Evolutionary conservation across 2,888 invertebrate species (phyloP).

Genomic region (Lagria hirta): DNA sequence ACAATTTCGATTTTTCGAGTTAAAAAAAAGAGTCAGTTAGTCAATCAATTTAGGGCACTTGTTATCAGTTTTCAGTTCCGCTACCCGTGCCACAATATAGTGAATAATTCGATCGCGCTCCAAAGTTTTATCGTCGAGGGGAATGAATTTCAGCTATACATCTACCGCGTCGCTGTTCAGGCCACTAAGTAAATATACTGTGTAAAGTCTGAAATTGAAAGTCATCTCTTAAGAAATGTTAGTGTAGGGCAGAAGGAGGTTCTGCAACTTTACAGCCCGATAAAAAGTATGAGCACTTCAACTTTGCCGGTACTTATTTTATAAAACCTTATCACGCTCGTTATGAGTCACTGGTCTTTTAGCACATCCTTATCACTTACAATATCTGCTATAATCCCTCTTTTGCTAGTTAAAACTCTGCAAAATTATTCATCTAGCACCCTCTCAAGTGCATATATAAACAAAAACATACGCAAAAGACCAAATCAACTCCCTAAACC

Average conservation of each 20-base stretch:
- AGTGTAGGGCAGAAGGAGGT: conserved; percentile 38
- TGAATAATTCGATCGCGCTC: conserved; percentile 52
- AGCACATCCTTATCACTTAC: conserved; percentile 17
- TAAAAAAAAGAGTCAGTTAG: conserved; percentile 46
- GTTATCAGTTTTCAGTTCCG: conserved; percentile 49
- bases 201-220: conserved; percentile 53
- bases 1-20: conserved; percentile 44
- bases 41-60: conserved; percentile 50
- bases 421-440: too few species aligned
- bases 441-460: too few species aligned
- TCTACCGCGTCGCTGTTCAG: conserved; percentile 38
- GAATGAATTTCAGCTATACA: conserved; percentile 47
- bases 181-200: conserved; percentile 51
- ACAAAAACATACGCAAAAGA: too few species aligned
- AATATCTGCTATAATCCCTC: conserved; percentile 13
- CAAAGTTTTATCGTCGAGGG: conserved; percentile 49
- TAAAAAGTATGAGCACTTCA: conserved; percentile 45
- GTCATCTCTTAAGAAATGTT: conserved; percentile 50
- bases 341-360: conserved; percentile 41
- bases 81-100: conserved; percentile 48
- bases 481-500: too few species aligned
- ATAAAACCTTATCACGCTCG: conserved; percentile 38
- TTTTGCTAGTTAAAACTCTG: too few species aligned
- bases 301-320: conserved; percentile 38
- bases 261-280: conserved; percentile 33